Conservation (phyloP, 2,797 vertebrate genomes). For the Borostomias antarcticus region DNA sequence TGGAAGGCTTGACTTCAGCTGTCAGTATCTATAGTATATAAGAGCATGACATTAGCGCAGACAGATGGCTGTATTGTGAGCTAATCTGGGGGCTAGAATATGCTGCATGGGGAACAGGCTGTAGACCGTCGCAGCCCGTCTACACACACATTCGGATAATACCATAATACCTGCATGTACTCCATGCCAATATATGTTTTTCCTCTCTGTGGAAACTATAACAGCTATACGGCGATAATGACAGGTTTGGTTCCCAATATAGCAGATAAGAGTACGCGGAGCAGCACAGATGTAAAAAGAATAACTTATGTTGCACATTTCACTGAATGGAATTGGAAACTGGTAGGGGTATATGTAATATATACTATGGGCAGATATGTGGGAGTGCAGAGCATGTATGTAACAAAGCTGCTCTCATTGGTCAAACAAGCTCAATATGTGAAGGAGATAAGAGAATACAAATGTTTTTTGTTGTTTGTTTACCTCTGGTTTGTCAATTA, state of each 20-base stretch:
- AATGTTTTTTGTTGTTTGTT: constrained; percentile 57
- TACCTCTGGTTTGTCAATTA: constrained; percentile 59
- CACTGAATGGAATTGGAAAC: not conserved
- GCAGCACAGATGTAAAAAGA: not conserved
- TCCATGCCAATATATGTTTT: not conserved
- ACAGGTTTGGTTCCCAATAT: too few relatives aligned
- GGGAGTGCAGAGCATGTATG: not conserved
- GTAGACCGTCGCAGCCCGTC: not conserved
- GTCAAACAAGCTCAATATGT: constrained; percentile 53
- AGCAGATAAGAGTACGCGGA: too few relatives aligned
- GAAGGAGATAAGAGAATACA: constrained; percentile 51
- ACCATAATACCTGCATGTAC: not conserved
- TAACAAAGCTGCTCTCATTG: constrained; percentile 38
- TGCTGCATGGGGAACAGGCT: not conserved
- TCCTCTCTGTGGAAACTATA: too few relatives aligned
- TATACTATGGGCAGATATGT: too few relatives aligned
- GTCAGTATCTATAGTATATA: not conserved
- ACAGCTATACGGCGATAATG: too few relatives aligned
- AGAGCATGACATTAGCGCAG: not conserved
- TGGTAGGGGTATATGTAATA: too few relatives aligned
- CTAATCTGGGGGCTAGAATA: not conserved
- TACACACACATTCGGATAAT: not conserved
- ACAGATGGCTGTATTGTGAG: not conserved
- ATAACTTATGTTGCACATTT: not conserved
- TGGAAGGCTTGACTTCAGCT: not conserved